Conservation (phyloP, 2,113 vertebrate genomes). For the Arvicanthis niloticus region DNA sequence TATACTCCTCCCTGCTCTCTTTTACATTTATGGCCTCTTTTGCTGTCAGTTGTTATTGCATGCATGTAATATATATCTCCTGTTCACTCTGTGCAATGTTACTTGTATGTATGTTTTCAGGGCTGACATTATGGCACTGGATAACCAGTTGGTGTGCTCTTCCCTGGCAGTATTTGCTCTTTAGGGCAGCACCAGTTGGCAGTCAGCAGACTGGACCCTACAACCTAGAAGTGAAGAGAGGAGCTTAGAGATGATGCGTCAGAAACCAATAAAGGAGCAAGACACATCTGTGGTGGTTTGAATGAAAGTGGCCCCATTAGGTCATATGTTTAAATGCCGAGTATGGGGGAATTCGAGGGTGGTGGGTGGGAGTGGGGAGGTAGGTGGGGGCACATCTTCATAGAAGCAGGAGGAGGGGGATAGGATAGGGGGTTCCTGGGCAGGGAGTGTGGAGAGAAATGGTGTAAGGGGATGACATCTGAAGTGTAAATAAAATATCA, state of each 20-base stretch:
- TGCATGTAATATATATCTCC: neutral
- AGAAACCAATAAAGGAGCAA: slow-evolving; percentile 35
- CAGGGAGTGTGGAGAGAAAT: no score
- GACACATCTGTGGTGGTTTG: neutral
- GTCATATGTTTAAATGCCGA: neutral
- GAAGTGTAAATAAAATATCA: no score
- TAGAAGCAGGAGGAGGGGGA: no score
- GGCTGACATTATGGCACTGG: neutral
- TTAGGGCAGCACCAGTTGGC: neutral
- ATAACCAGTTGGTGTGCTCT: neutral
- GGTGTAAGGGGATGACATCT: no score
- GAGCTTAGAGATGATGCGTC: slow-evolving; percentile 49
- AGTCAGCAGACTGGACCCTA: neutral
- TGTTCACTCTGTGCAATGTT: neutral
- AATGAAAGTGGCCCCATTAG: neutral
- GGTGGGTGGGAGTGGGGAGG: no score
- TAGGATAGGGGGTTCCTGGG: no score
- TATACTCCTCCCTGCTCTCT: neutral
- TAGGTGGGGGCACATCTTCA: no score
- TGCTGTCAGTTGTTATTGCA: neutral
- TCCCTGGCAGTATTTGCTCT: slow-evolving; percentile 34
- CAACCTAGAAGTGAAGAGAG: neutral
- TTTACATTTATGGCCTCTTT: neutral
- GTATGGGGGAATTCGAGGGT: no score
- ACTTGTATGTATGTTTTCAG: neutral